Evolutionary conservation across 37 sponge, comb jelly and placozoan species (phyloP).

Genomic region (Ephydatia muelleri): DNA sequence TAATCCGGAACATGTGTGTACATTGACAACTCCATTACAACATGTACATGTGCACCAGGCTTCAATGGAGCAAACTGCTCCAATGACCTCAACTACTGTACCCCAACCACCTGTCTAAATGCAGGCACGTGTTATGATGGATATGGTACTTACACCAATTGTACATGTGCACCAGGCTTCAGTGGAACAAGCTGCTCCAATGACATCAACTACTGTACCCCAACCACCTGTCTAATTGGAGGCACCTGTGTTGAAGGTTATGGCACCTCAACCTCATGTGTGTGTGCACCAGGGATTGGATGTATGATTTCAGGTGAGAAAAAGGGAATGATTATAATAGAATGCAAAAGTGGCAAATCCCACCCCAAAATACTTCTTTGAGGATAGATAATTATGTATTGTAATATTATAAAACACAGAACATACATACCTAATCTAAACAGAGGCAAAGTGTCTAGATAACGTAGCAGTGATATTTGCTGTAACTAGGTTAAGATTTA

Average conservation of each 20-base stretch:
- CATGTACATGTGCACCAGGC: not conserved
- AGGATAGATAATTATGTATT: too few species aligned
- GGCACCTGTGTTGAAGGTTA: constrained; percentile 13
- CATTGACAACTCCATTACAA: too few species aligned
- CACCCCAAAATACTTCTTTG: not conserved
- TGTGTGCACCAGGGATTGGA: constrained; percentile 4
- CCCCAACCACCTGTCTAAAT: constrained; percentile 41
- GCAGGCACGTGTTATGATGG: constrained; percentile 60
- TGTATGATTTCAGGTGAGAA: not conserved
- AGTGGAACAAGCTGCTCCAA: not conserved
- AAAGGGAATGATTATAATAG: too few species aligned
- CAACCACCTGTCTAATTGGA: constrained; percentile 15
- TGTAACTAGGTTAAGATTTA: too few species aligned
- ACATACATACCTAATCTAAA: too few species aligned
- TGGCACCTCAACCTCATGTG: constrained; percentile 17
- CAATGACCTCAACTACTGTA: constrained; percentile 6
- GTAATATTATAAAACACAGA: too few species aligned
- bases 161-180: constrained; percentile 29
- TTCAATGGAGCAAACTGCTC: not conserved
- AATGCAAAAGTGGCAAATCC: not conserved
- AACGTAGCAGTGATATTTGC: too few species aligned
- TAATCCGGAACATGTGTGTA: too few species aligned
- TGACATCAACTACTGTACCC: constrained; percentile 7
- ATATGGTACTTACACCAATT: not conserved
- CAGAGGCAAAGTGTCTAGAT: too few species aligned